Conservation (phyloP, 2,797 vertebrate genomes). For the Dryobates pubescens region DNA sequence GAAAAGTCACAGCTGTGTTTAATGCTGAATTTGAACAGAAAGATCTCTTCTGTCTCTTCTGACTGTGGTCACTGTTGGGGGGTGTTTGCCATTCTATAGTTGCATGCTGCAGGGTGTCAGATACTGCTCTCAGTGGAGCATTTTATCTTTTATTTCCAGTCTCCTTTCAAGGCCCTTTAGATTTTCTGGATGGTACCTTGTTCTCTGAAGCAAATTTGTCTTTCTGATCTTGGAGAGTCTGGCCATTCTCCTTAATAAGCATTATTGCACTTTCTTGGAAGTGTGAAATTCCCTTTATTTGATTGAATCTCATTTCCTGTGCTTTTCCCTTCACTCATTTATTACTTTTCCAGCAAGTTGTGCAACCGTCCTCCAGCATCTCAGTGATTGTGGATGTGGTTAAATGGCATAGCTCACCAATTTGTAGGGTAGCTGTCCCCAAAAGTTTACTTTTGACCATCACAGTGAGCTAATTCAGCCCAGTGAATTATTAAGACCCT, state of each 20-base stretch:
- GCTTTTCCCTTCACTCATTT: not conserved
- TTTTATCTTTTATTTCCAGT: not conserved
- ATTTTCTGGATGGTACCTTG: not conserved
- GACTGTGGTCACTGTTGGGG: not conserved
- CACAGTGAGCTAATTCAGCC: not conserved
- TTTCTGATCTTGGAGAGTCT: not conserved
- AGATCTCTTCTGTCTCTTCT: not conserved
- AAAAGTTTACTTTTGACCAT: not conserved
- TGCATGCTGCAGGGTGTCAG: not conserved
- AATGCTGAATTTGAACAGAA: not conserved
- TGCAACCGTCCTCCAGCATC: not conserved
- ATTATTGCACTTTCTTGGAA: not conserved
- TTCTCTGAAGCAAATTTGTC: not conserved
- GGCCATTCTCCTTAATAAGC: not conserved
- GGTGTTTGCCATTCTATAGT: not conserved
- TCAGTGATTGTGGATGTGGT: not conserved
- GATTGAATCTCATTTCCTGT: accelerated
- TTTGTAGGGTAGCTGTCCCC: not conserved
- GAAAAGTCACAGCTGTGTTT: not conserved
- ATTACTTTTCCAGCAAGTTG: not conserved
- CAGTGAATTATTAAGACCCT: not conserved
- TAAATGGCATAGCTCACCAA: not conserved
- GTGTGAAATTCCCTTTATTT: not conserved
- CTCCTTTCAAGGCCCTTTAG: not conserved
- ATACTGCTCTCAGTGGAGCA: not conserved